Conservation (phyloP, 2,797 vertebrate species). For the Sebastes taczanowskii region DNA sequence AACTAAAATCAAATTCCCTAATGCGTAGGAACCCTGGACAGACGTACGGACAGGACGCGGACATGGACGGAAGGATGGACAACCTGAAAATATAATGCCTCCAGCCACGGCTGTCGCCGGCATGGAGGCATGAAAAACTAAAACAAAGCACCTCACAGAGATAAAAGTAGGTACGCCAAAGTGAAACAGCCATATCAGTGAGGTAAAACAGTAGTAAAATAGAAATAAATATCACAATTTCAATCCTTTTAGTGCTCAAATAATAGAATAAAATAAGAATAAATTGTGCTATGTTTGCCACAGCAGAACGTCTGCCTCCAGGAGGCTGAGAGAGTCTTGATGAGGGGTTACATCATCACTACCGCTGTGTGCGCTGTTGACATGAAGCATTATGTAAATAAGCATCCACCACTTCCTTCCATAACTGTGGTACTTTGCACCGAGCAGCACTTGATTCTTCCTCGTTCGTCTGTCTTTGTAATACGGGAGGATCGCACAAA, state of each 20-base stretch:
- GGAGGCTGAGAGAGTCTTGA: constrained; percentile 12
- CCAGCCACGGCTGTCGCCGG: too few species aligned
- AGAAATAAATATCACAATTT: neutral
- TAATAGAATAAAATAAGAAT: neutral
- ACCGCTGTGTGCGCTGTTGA: neutral
- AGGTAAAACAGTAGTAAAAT: neutral
- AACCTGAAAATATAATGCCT: too few species aligned
- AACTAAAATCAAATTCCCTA: too few species aligned
- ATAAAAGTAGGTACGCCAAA: neutral
- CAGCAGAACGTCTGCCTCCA: neutral
- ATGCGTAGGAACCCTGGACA: too few species aligned
- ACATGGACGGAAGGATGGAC: too few species aligned
- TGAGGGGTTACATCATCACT: constrained; percentile 25
- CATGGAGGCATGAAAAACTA: neutral
- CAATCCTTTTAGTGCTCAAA: neutral
- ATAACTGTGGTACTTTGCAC: constrained; percentile 1
- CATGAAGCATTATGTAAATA: constrained; percentile 30
- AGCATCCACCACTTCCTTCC: neutral
- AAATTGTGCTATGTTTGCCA: neutral
- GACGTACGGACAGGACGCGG: too few species aligned
- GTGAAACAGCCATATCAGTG: neutral
- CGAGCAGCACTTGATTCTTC: neutral
- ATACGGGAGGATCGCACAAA: neutral
- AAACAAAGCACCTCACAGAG: neutral
- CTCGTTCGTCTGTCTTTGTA: neutral